Evolutionary conservation across 2,888 invertebrate genomes (phyloP), one percentile per base, ranked within the genome.

Genomic region (Orchesellides sinensis): DNA sequence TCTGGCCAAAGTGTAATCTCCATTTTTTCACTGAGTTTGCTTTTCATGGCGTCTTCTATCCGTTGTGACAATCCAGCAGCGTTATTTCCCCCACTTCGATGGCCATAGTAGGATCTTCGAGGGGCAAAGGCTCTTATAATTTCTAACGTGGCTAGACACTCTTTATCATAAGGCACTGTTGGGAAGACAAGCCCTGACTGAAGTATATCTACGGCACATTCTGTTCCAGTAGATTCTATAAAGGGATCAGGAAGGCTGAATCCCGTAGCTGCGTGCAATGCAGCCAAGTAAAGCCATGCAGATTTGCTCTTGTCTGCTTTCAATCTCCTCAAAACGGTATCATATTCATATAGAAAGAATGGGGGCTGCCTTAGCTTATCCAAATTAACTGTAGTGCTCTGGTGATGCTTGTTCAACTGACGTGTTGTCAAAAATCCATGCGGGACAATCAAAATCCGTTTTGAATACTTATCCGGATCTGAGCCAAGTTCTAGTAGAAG

Each of bases 171-270:
- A 27, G 25, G 17, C 12, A 8, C 23, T 14, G 47, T 29, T 0
- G 77, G 59, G 81, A 81, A 84, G 25, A 77, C 72, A 6, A 29
- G 56, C 1, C 56, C 68, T 12, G 81, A 77, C 35, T 82, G 72
- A 2, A 82, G 47, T 1, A 81, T 73, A 45, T 52, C 12, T 8
- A 84, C 19, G 8, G 84, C 82, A 23, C 19, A 12, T 29, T 84
- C 81, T 0, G 82, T 82, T n/a, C n/a, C n/a, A n/a, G n/a, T n/a
- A n/a, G n/a, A n/a, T n/a, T n/a, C n/a, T n/a, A n/a, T n/a, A n/a
- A n/a, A n/a, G 10, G 49, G 49, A n/a, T 49, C 49, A 49, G 49
- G 49, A 49, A 49, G 49, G 4, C n/a, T 12, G 4, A 5, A n/a
- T 5, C n/a, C 10, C 6, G 49, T 49, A 4, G n/a, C 56, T 21